Evolutionary conservation across 2,113 vertebrate species (phyloP).

Genomic region (Malurus alboscapulatus): DNA sequence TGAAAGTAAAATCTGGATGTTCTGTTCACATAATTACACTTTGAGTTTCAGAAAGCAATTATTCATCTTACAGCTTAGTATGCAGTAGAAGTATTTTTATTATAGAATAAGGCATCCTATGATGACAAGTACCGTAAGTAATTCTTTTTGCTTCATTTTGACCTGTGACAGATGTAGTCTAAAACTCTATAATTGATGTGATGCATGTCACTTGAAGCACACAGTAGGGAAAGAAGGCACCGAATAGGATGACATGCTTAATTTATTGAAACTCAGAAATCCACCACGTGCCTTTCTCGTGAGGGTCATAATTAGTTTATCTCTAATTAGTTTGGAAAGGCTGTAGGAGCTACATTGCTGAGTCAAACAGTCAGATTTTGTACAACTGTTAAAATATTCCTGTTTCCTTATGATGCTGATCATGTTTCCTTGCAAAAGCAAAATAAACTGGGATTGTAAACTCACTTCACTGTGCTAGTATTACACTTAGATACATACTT

Average conservation of each 20-base stretch:
- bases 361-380: background rate
- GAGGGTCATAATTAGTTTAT: background rate
- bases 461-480: background rate
- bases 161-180: background rate
- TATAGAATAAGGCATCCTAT: background rate
- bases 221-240: background rate
- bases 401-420: background rate
- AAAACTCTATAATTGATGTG: background rate
- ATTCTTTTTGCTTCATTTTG: background rate
- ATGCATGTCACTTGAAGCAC: background rate
- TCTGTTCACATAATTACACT: background rate
- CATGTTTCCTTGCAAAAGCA: background rate
- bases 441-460: background rate
- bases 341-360: background rate
- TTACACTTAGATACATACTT: background rate
- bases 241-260: background rate
- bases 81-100: background rate
- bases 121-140: background rate
- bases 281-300: background rate
- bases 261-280: background rate
- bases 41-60: background rate
- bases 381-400: background rate
- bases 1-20: background rate
- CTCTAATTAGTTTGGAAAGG: background rate
- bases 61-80: background rate